Evolutionary conservation across 1,140 invertebrate species (phyloP).

Genomic region (Hyles vespertilio): DNA sequence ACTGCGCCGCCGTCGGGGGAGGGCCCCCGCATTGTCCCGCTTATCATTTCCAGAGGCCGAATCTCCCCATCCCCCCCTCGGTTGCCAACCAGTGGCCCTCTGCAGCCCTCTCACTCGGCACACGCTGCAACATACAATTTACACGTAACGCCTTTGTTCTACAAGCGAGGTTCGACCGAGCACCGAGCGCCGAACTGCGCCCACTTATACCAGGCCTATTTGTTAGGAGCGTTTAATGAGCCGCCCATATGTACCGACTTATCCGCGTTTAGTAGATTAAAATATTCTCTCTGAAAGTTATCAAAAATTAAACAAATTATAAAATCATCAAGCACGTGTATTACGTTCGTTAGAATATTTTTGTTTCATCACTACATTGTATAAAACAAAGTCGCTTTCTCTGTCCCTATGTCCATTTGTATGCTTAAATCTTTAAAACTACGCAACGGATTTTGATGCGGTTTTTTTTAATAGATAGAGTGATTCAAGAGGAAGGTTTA

Average conservation of each 20-base stretch:
- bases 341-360: too few relatives aligned
- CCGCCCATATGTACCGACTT: too few relatives aligned
- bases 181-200: too few relatives aligned
- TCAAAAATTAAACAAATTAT: neutral
- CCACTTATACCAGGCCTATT: too few relatives aligned
- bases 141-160: slow-evolving; percentile 10
- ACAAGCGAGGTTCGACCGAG: neutral
- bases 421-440: too few relatives aligned
- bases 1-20: slow-evolving; percentile 5
- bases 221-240: too few relatives aligned
- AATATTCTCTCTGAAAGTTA: neutral
- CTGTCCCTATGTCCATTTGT: too few relatives aligned
- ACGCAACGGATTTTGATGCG: too few relatives aligned
- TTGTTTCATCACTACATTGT: too few relatives aligned
- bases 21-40: slow-evolving; percentile 6
- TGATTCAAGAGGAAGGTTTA: too few relatives aligned
- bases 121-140: slow-evolving; percentile 12
- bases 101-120: slow-evolving; percentile 13
- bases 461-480: too few relatives aligned
- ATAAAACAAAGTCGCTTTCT: too few relatives aligned
- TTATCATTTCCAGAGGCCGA: slow-evolving; percentile 24
- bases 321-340: neutral
- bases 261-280: neutral
- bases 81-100: neutral
- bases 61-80: slow-evolving; percentile 13